phyloP scores from a whole-genome alignment of 2,888 invertebrate species.

The Diloba caeruleocephala region DNA sequence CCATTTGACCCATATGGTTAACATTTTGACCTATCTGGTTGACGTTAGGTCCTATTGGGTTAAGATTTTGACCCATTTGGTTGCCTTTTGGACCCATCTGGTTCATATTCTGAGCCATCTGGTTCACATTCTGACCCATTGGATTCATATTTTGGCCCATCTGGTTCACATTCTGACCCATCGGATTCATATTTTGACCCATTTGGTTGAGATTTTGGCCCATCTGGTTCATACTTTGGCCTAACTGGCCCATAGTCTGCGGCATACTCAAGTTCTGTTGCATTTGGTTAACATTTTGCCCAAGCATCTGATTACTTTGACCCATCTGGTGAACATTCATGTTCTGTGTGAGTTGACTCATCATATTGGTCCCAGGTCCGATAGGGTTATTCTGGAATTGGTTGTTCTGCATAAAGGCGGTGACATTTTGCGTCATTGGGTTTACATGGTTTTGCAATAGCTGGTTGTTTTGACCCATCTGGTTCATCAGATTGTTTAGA shows the following conservation, averaged over 20 bases:
- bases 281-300: slow-evolving; percentile 50
- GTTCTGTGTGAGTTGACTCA: slow-evolving; percentile 53
- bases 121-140: slow-evolving; percentile 64
- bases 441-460: slow-evolving; percentile 62
- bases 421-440: slow-evolving; percentile 45
- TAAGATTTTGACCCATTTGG: slow-evolving; percentile 61
- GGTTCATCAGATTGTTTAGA: slow-evolving; percentile 70
- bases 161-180: slow-evolving; percentile 59
- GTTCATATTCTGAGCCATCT: slow-evolving; percentile 55
- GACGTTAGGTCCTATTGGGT: slow-evolving; percentile 61
- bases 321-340: slow-evolving; percentile 57
- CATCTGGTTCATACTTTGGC: slow-evolving; percentile 54
- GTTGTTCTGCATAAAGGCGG: slow-evolving; percentile 59
- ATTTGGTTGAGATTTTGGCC: slow-evolving; percentile 60
- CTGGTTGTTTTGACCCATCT: slow-evolving; percentile 60
- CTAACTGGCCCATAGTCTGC: slow-evolving; percentile 54
- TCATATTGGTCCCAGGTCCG: slow-evolving; percentile 57
- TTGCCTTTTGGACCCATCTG: slow-evolving; percentile 59
- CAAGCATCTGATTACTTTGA: slow-evolving; percentile 62
- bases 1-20: slow-evolving; percentile 56
- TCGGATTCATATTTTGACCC: slow-evolving; percentile 61
- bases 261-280: slow-evolving; percentile 39
- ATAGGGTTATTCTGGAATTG: slow-evolving; percentile 55
- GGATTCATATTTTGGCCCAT: slow-evolving; percentile 63
- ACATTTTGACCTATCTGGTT: slow-evolving; percentile 60